These are phyloP conservation scores for Achlya flavicornis DNA, from an alignment of 2,888 invertebrate species.

Conservation along the genomic window DNA sequence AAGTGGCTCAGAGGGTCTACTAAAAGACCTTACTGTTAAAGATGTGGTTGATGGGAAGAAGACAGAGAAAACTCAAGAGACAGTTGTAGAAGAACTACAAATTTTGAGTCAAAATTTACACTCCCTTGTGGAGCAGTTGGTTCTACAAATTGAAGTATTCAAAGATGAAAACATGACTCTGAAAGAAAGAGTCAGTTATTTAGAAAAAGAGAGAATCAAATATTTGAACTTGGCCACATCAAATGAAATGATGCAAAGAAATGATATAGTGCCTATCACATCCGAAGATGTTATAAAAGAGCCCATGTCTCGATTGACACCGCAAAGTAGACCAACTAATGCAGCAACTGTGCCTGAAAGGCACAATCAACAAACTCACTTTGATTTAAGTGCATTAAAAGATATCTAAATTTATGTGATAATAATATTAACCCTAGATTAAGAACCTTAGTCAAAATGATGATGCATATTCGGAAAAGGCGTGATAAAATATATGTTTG, in stretches of 20 bases:
- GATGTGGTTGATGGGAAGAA: conserved; percentile 73
- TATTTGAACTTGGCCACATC: conserved; percentile 64
- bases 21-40: conserved; percentile 37
- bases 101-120: conserved; percentile 86
- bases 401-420: conserved; percentile 41
- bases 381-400: conserved; percentile 67
- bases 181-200: conserved; percentile 81
- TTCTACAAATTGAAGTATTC: conserved; percentile 86
- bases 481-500: no score
- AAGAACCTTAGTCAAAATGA: no score
- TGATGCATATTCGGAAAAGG: no score
- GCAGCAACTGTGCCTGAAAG: conserved; percentile 34
- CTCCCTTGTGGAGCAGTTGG: conserved; percentile 80
- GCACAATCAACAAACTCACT: conserved; percentile 51
- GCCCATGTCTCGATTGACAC: conserved; percentile 24
- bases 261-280: conserved; percentile 38
- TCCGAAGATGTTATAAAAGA: conserved; percentile 42
- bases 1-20: conserved; percentile 49
- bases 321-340: conserved; percentile 38
- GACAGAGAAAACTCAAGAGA: conserved; percentile 84
- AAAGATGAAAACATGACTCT: conserved; percentile 85
- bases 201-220: conserved; percentile 82
- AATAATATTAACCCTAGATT: no score
- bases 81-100: conserved; percentile 87
- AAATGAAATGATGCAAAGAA: conserved; percentile 50